Conservation (phyloP, 2,888 invertebrate genomes). For the Nezara viridula region DNA sequence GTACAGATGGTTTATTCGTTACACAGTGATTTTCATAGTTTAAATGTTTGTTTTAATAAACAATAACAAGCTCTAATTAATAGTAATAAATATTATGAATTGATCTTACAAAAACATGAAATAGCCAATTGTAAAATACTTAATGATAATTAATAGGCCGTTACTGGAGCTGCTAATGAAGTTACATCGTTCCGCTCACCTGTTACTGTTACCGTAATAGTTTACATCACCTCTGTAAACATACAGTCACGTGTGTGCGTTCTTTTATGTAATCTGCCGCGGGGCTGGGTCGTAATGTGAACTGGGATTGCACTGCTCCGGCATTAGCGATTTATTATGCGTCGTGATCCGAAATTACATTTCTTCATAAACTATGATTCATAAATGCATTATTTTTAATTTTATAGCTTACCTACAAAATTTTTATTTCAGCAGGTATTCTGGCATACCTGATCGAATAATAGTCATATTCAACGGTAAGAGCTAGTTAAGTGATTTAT, state of each 20-base stretch:
- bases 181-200: conserved; percentile 10
- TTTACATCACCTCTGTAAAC: conserved; percentile 16
- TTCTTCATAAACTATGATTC: not conserved
- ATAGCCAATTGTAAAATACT: not conserved
- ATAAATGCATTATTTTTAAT: too few relatives aligned
- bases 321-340: not conserved
- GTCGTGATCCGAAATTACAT: not conserved
- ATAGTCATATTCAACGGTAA: too few relatives aligned
- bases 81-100: too few relatives aligned
- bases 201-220: not conserved
- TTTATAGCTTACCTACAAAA: too few relatives aligned
- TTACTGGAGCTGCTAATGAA: conserved; percentile 5
- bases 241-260: not conserved
- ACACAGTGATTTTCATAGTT: too few relatives aligned
- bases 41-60: too few relatives aligned
- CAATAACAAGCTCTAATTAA: too few relatives aligned
- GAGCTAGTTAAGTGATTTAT: too few relatives aligned
- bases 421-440: too few relatives aligned
- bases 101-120: not conserved
- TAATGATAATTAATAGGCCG: not conserved
- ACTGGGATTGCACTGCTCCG: not conserved
- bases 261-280: not conserved
- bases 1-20: too few relatives aligned
- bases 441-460: too few relatives aligned
- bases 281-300: not conserved